These are phyloP conservation scores for Drosophila kanapiae DNA, from an alignment of 1,140 invertebrate species.

Conservation along the genomic window DNA sequence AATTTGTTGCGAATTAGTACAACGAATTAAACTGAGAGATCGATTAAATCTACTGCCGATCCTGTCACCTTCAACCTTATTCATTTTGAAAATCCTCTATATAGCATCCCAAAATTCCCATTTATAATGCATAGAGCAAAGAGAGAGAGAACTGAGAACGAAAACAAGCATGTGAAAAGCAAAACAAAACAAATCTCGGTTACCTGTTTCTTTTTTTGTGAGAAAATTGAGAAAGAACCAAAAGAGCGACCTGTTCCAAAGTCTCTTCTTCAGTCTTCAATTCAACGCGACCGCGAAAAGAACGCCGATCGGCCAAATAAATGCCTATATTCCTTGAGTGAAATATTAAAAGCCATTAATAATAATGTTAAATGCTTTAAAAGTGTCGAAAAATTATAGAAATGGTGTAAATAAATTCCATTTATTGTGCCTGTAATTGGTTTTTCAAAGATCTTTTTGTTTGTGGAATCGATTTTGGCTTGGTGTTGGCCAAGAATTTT, in stretches of 20 bases:
- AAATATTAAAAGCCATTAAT: background rate
- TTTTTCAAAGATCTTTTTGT: constrained; percentile 43
- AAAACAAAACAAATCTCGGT: constrained; percentile 39
- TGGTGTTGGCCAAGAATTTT: constrained; percentile 58
- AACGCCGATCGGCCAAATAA: constrained; percentile 23
- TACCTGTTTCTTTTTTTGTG: constrained; percentile 36
- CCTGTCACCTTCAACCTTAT: background rate
- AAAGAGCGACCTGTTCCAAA: constrained; percentile 30
- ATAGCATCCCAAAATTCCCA: background rate
- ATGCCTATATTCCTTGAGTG: background rate
- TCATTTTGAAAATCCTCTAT: background rate
- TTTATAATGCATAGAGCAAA: background rate
- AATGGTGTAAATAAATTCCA: background rate
- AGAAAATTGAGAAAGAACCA: constrained; percentile 49
- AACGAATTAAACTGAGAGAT: no score
- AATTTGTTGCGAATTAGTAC: no score
- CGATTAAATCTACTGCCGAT: background rate
- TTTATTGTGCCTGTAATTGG: constrained; percentile 8
- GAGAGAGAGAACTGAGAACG: background rate
- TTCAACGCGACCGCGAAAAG: constrained; percentile 36
- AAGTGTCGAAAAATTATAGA: background rate
- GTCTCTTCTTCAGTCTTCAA: constrained; percentile 67
- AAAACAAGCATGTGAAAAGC: constrained; percentile 28
- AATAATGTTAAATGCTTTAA: background rate
- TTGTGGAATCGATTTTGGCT: constrained; percentile 46